These are phyloP conservation scores for Rhynchonycteris naso DNA, from an alignment of 2,797 vertebrate species.

Conservation along the genomic window DNA sequence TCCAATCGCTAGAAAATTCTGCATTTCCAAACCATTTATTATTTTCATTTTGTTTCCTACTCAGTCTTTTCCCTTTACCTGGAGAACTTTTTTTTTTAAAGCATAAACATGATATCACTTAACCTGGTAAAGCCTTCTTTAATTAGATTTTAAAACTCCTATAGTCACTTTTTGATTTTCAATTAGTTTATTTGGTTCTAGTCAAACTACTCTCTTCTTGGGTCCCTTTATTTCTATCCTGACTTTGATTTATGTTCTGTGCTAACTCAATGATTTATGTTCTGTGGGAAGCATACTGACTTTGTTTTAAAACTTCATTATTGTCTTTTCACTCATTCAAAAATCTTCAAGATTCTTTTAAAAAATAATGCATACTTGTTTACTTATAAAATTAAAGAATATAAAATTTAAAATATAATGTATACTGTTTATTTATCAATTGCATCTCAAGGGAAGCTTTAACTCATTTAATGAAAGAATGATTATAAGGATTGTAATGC, in stretches of 20 bases:
- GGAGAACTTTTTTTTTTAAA: neutral
- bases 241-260: neutral
- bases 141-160: neutral
- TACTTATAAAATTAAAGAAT: neutral
- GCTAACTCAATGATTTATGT: no score
- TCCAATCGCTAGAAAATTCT: neutral
- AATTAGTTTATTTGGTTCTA: neutral
- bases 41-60: neutral
- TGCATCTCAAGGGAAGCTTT: neutral
- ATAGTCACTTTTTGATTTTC: neutral
- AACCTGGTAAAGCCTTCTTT: neutral
- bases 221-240: neutral
- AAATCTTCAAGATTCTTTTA: constrained; percentile 2
- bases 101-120: neutral
- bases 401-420: neutral
- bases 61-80: neutral
- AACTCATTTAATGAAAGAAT: neutral
- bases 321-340: neutral
- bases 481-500: neutral
- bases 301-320: neutral
- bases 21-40: neutral
- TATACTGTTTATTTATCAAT: neutral
- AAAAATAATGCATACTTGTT: neutral
- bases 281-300: neutral
- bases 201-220: neutral